A percentile compares a stretch with the other conserved stretches of the same genome.
Evolutionary conservation across 2,797 vertebrate genomes (phyloP).

Genomic region (Coreius guichenoti): DNA sequence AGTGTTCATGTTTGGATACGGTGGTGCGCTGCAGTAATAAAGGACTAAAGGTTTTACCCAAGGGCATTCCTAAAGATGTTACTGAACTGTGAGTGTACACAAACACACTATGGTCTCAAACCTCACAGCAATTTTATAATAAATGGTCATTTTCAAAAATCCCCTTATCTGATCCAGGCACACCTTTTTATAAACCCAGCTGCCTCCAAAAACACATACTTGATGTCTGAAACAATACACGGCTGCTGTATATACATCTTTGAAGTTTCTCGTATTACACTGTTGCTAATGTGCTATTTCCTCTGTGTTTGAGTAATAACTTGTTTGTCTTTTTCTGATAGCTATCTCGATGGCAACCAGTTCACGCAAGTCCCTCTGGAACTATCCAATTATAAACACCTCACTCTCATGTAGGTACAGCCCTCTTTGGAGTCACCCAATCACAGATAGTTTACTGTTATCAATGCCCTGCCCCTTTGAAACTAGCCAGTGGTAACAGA

Average conservation of each 20-base stretch:
- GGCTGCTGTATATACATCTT: conserved; percentile 5
- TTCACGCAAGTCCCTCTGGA: conserved; percentile 95
- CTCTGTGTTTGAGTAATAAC: conserved; percentile 70
- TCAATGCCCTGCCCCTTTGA: background rate
- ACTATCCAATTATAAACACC: conserved; percentile 94
- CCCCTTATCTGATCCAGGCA: conserved; percentile 26
- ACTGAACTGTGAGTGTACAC: conserved; percentile 91
- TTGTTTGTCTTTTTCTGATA: conserved; percentile 64
- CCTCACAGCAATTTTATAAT: background rate
- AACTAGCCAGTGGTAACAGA: background rate
- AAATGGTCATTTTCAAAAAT: conserved; percentile 32
- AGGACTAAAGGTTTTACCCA: conserved; percentile 88
- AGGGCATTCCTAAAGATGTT: conserved; percentile 93
- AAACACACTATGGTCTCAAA: conserved; percentile 4
- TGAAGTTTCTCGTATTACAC: conserved; percentile 69
- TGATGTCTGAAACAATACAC: conserved; percentile 32
- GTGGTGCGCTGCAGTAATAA: conserved; percentile 99
- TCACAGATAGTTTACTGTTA: conserved; percentile 28
- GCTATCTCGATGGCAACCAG: conserved; percentile 98
- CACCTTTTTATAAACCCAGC: conserved; percentile 29
- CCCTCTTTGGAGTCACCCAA: conserved; percentile 30
- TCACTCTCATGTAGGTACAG: conserved; percentile 95
- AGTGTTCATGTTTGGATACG: conserved; percentile 95
- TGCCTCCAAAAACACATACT: conserved; percentile 38
- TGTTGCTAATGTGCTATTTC: conserved; percentile 74